A percentile compares a stretch with the other conserved stretches of the same genome.
These are phyloP conservation scores for Pangasianodon hypophthalmus DNA, from an alignment of 2,113 vertebrate genomes.

Conservation along the genomic window DNA sequence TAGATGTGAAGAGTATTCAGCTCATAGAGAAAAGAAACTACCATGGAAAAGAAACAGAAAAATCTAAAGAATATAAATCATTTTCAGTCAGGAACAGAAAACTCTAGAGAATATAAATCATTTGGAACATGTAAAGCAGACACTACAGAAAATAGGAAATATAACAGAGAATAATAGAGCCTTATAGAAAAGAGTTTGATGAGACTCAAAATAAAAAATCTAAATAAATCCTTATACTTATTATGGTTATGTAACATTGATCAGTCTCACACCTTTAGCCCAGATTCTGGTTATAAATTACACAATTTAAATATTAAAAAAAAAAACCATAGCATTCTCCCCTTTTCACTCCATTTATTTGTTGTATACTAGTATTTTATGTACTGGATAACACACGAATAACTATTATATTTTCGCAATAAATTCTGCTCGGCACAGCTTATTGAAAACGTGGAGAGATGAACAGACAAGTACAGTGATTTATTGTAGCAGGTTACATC, in stretches of 20 bases:
- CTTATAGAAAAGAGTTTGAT: not conserved
- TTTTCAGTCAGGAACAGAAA: not conserved
- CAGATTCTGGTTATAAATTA: not conserved
- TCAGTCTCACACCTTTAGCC: not conserved
- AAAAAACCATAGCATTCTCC: not conserved
- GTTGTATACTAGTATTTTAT: slow-evolving; percentile 12
- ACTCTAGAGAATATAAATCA: too few species aligned
- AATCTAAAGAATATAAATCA: not conserved
- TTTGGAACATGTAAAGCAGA: not conserved
- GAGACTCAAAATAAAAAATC: not conserved
- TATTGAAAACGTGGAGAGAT: slow-evolving; percentile 33
- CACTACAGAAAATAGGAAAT: not conserved
- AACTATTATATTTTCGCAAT: slow-evolving; percentile 61
- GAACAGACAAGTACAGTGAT: slow-evolving; percentile 76
- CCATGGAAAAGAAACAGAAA: slow-evolving; percentile 38
- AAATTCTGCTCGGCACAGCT: slow-evolving; percentile 62
- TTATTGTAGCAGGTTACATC: slow-evolving; percentile 73
- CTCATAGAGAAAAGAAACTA: not conserved
- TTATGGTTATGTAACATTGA: too few species aligned
- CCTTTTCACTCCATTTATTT: not conserved
- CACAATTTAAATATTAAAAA: not conserved
- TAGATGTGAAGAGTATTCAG: slow-evolving; percentile 44
- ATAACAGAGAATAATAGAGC: not conserved
- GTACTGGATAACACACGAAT: slow-evolving; percentile 68
- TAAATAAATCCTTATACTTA: not conserved